Evolutionary conservation across 2,797 vertebrate species (phyloP), one percentile per base, ranked within the genome.

Genomic region (Micropoecilia bifurca): DNA sequence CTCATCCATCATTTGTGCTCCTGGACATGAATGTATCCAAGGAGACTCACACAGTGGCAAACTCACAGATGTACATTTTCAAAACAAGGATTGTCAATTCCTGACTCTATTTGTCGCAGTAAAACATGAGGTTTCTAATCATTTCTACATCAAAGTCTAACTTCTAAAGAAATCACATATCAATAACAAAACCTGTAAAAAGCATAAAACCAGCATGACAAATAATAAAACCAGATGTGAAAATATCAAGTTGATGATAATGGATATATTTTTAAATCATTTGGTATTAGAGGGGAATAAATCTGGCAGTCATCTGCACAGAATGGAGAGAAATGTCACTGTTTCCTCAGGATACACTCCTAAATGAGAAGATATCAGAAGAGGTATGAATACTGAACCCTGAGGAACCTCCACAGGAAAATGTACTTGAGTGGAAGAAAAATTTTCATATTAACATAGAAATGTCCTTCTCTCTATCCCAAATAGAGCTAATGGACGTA

Each of bases 1-100:
- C 71, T 28, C 57, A 83, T 76, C 73, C 68, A 83, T 73, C 78
- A 80, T 28, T 30, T n/a, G 20, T 22, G 36, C 43, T 45, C 53
- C 20, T 28, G 39, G 71, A 43, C 47, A 33, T 2, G 10, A 77
- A 30, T 10, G 43, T 55, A 53, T 57, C 55, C 13, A 45, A 53
- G 68, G 48, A 71, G 71, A 76, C 22, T 69, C 77, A 33, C 39
- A 57, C 43, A 61, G 28, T 71, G n/a, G 53, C 66, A n/a, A 39
- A 46, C 28, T 55, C 33, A 14, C n/a, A n/a, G 41, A 28, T 45
- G 28, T 33, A 4, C 1, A 50, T 63, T 75, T 78, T 33, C 16
- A 25, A 41, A 72, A 43, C 22, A 12, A 1, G 7, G 18, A 16
- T 43, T n/a, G 39, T 43, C 2, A 14, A 6, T 43, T 43, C 25